Base-by-base conservation (phyloP, 2,113 vertebrate genomes). In the Lophura nycthemera region DNA sequence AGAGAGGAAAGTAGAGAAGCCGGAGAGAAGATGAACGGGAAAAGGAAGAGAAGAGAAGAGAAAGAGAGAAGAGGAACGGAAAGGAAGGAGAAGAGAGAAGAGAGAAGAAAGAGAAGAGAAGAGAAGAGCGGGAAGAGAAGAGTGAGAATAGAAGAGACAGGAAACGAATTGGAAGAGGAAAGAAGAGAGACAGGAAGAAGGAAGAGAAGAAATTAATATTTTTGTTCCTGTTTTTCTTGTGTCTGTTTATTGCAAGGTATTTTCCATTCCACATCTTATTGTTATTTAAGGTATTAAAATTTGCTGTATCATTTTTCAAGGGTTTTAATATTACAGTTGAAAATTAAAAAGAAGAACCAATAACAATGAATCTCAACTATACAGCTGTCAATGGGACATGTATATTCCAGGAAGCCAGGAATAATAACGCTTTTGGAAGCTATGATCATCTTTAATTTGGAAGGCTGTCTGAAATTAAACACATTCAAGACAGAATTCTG, bases 201-300 rank as follows among this genome's bases (percentile, higher is more conserved):
- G n/a, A n/a, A n/a, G n/a, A 71, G 48, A 9, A 11, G 40, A 5
- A 9, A 56, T 54, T 4, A 88, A 75, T 93, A 48, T 83, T 48
- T 81, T 52, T 92, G 87, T 72, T 61, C 29, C 45, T 85, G 19
- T n/a, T n/a, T n/a, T n/a, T n/a, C n/a, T n/a, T n/a, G n/a, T n/a
- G n/a, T n/a, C n/a, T n/a, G n/a, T n/a, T 96, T 86, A 96, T 96
- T 93, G 95, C 87, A 92, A 97, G 97, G 83, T 83, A 88, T 93
- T 96, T 86, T 72, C 73, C 82, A 76, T 95, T 95, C 85, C 63
- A 80, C 91, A 96, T 90, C 36, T 48, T 94, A 94, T 95, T 96
- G 92, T 97, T 85, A 84, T 95, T 96, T 97, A 95, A 96, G 91
- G 90, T 96, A 96, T 94, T 96, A 80, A 96, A 96, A 92, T 96